Evolutionary conservation across 1,140 invertebrate genomes (phyloP), one percentile per base, ranked within the genome.

Genomic region (Bactericera cockerelli): DNA sequence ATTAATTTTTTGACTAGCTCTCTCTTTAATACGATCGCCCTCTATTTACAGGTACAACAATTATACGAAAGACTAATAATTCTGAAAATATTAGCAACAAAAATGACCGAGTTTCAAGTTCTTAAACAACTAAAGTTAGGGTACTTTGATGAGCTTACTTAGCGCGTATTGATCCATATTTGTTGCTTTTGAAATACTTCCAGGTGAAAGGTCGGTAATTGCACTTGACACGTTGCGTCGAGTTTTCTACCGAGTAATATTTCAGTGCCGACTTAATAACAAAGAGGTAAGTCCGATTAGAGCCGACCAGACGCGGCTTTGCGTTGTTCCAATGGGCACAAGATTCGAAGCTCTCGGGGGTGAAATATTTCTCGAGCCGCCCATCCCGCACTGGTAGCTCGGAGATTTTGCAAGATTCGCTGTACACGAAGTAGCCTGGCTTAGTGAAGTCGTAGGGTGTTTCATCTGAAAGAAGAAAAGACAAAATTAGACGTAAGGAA

Each of bases 401-500:
- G 22, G 42, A 49, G 42, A 49, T 49, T 49, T 49, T 49, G 19
- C 42, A 49, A 8, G n/a, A 4, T 6, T 49, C 19, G n/a, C n/a
- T 49, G 42, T 49, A 49, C 4, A 49, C 42, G 22, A 49, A 49
- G 22, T 49, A 49, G 42, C 22, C 42, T 4, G 42, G 8, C 22
- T n/a, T 49, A 8, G 22, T 49, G 22, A n/a, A 16, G 4, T 16
- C n/a, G 19, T 4, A 4, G 42, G 4, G 22, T 3, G n/a, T 49
- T 3, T 22, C 42, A 49, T 49, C 42, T 49, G 42, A 49, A 49
- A 49, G n/a, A n/a, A n/a, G n/a, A n/a, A n/a, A n/a, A n/a, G n/a
- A n/a, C n/a, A n/a, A n/a, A n/a, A n/a, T n/a, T n/a, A n/a, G n/a
- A n/a, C n/a, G n/a, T n/a, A n/a, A n/a, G n/a, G n/a, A n/a, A n/a